These are phyloP conservation scores for Hemiprocne comata DNA, from an alignment of 2,113 vertebrate genomes.

Conservation along the genomic window DNA sequence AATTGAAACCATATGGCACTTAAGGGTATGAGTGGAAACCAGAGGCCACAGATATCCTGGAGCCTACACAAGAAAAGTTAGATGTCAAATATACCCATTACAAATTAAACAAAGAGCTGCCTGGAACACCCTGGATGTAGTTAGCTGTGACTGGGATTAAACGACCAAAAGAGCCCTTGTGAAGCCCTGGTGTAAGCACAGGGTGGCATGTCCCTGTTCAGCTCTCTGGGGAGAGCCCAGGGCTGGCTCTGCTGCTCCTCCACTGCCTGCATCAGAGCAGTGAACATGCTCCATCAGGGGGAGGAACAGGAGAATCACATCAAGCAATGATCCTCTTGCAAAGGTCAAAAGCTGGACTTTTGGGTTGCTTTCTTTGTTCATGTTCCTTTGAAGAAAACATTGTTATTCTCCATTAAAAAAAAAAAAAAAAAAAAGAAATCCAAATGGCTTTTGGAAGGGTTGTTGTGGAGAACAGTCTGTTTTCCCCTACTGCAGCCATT, in stretches of 20 bases:
- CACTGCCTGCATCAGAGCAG: not conserved
- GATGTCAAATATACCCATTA: not conserved
- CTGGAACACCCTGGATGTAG: not conserved
- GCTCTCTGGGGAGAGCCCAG: not conserved
- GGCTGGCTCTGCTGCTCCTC: not conserved
- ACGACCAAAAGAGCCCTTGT: not conserved
- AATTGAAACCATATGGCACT: not conserved
- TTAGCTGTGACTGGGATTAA: not conserved
- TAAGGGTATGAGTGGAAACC: not conserved
- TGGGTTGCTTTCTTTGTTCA: not conserved
- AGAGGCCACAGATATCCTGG: not conserved
- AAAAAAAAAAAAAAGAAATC: not conserved
- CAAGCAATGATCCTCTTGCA: not conserved
- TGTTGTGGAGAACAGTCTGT: no score
- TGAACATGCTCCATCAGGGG: not conserved
- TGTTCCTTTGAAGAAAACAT: not conserved
- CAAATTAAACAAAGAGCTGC: not conserved
- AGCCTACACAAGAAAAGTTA: not conserved
- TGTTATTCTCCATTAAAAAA: not conserved
- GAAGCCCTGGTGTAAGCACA: not conserved
- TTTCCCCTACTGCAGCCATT: no score
- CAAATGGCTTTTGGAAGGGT: not conserved
- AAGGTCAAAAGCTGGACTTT: not conserved
- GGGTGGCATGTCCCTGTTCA: not conserved
- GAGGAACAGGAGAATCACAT: not conserved